These are phyloP conservation scores for Lutjanus erythropterus DNA, from an alignment of 2,113 vertebrate species.

Conservation along the genomic window DNA sequence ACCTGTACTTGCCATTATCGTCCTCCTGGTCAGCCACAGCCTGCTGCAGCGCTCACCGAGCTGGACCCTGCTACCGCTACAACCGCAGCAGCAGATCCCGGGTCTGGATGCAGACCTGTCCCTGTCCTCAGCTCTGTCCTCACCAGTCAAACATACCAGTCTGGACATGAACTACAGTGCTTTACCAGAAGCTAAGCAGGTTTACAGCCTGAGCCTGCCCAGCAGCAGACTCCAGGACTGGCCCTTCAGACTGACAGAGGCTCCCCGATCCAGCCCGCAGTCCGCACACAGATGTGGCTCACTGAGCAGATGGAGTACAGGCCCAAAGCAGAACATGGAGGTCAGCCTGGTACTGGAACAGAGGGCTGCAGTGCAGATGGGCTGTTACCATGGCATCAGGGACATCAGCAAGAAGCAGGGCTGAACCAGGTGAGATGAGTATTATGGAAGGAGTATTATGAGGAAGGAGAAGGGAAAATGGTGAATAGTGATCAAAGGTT, in stretches of 20 bases:
- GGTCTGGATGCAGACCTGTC: slow-evolving; percentile 75
- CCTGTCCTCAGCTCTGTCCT: slow-evolving; percentile 80
- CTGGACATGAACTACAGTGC: slow-evolving; percentile 90
- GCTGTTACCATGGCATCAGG: slow-evolving; percentile 82
- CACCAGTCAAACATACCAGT: slow-evolving; percentile 86
- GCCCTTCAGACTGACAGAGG: slow-evolving; percentile 86
- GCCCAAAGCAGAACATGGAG: slow-evolving; percentile 46
- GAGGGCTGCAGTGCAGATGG: slow-evolving; percentile 56
- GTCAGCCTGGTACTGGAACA: neutral
- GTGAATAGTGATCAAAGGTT: neutral
- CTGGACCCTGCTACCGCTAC: slow-evolving; percentile 87
- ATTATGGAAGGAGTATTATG: too few relatives aligned
- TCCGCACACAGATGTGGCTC: slow-evolving; percentile 96
- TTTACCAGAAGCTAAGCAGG: slow-evolving; percentile 86
- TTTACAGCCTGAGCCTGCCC: slow-evolving; percentile 70
- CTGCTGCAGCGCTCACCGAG: slow-evolving; percentile 81
- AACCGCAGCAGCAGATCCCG: slow-evolving; percentile 70
- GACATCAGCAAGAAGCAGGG: slow-evolving; percentile 83
- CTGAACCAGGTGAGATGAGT: slow-evolving; percentile 85
- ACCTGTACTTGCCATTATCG: slow-evolving; percentile 81
- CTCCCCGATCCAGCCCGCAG: slow-evolving; percentile 90
- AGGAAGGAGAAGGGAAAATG: neutral
- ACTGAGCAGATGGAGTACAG: slow-evolving; percentile 93
- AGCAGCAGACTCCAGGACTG: slow-evolving; percentile 81
- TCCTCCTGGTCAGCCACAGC: slow-evolving; percentile 76